Evolutionary conservation across 2,888 invertebrate species (phyloP).

Genomic region (Calameuta pallipes): DNA sequence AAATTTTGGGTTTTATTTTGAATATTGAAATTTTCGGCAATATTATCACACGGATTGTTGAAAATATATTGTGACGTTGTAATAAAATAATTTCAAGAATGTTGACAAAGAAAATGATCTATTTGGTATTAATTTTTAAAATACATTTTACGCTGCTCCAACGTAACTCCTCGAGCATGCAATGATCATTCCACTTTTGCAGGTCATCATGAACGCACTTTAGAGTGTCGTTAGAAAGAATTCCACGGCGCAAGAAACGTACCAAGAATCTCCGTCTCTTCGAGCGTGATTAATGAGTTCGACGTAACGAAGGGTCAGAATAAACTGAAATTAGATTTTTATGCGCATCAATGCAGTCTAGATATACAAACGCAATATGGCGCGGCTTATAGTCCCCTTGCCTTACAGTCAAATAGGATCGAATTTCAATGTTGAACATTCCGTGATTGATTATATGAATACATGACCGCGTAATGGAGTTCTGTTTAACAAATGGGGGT

Average conservation of each 20-base stretch:
- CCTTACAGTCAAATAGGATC: constrained; percentile 52
- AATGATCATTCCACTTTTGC: not conserved
- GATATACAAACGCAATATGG: constrained; percentile 9
- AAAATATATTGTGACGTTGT: not conserved
- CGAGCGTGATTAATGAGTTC: constrained; percentile 34
- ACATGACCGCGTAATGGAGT: constrained; percentile 49
- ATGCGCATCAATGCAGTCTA: constrained; percentile 55
- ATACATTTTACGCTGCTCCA: not conserved
- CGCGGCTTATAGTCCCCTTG: constrained; percentile 9
- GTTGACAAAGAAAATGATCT: too few species aligned
- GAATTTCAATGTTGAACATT: constrained; percentile 49
- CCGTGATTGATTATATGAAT: constrained; percentile 59
- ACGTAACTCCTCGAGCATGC: not conserved
- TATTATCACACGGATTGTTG: not conserved
- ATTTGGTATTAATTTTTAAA: not conserved
- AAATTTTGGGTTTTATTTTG: not conserved
- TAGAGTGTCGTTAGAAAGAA: not conserved
- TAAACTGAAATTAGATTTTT: constrained; percentile 54
- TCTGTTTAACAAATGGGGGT: constrained; percentile 21
- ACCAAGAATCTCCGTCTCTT: not conserved
- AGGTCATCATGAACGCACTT: not conserved
- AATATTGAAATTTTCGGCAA: not conserved
- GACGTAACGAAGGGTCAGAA: constrained; percentile 51
- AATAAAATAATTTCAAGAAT: not conserved
- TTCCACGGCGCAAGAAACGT: constrained; percentile 14